phyloP scores from a whole-genome alignment of 2,888 invertebrate species.

The Dorcus parallelipipedus region DNA sequence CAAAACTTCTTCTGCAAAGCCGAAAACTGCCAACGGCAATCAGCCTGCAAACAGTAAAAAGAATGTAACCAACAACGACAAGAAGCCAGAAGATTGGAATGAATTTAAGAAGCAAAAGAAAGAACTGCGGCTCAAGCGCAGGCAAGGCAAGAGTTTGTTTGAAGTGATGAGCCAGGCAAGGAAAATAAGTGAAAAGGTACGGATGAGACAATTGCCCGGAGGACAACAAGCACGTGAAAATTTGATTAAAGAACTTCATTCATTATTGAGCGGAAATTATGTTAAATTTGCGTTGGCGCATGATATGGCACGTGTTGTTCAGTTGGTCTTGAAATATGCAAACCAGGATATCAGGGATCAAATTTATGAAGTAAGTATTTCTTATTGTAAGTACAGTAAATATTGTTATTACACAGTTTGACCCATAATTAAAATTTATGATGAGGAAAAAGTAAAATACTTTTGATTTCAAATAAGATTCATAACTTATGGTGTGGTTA shows the following conservation, averaged over 20 bases:
- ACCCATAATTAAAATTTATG: no score
- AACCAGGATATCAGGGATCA: slow-evolving; percentile 62
- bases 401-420: no score
- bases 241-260: slow-evolving; percentile 62
- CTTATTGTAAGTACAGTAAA: slow-evolving; percentile 3
- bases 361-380: slow-evolving; percentile 55
- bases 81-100: slow-evolving; percentile 67
- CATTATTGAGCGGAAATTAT: slow-evolving; percentile 61
- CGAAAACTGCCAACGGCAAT: background rate
- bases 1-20: slow-evolving; percentile 1
- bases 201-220: slow-evolving; percentile 51
- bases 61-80: slow-evolving; percentile 9
- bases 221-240: slow-evolving; percentile 56
- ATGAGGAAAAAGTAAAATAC: no score
- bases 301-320: slow-evolving; percentile 85
- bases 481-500: no score
- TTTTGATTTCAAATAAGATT: no score
- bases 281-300: slow-evolving; percentile 74
- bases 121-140: slow-evolving; percentile 63
- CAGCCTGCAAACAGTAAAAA: background rate
- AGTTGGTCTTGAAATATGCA: slow-evolving; percentile 78
- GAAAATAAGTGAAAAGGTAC: slow-evolving; percentile 58
- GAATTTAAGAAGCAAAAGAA: slow-evolving; percentile 75
- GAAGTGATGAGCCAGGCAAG: slow-evolving; percentile 57
- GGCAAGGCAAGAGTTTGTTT: slow-evolving; percentile 56